Base-by-base conservation (phyloP, 2,113 vertebrate species). In the Epinephelus lanceolatus region DNA sequence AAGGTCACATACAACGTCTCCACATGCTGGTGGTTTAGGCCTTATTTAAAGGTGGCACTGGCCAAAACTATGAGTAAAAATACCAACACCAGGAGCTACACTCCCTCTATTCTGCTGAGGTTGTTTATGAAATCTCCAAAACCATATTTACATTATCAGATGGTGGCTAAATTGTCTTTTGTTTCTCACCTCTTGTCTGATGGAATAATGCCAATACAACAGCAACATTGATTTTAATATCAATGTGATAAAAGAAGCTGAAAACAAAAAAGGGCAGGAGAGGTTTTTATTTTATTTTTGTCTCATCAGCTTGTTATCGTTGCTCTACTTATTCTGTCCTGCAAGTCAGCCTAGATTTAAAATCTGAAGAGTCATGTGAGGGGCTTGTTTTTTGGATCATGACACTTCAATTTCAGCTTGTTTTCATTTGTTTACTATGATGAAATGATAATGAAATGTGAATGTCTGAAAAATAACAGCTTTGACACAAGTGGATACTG, bases 81-180 rank as follows among this genome's bases (percentile, higher is more conserved):
- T 11, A 51, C 19, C 2, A 37, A 76, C 30, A 40, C 21, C 1
- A 71, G 23, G 10, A 37, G 17, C 42, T 11, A 9, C 4, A 60
- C 30, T 51, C 13, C 18, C 12, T 57, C 14, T 30, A 0, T 30
- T 71, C 71, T 56, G 33, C 37, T 27, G 42, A n/a, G 51, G 13
- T 45, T 23, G 12, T 17, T 21, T 61, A 37, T 65, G 30, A 65
- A 63, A 67, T 45, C 60, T 66, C 40, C 14, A 33, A 70, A 60
- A 42, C 23, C 76, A 37, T 19, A 55, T 65, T 71, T 53, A 71
- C 49, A 47, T 13, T 73, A 73, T 81, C 55, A 77, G 66, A 83
- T 67, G 11, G 8, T 9, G 13, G 25, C 33, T 75, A 66, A 76
- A 67, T 63, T 52, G 40, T 19, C 47, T 27, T 56, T 52, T 78